Percentiles rank a stretch among this genome's conserved stretches.
Conservation (phyloP, 2,888 invertebrate species). For the Alloplasta piceator region DNA sequence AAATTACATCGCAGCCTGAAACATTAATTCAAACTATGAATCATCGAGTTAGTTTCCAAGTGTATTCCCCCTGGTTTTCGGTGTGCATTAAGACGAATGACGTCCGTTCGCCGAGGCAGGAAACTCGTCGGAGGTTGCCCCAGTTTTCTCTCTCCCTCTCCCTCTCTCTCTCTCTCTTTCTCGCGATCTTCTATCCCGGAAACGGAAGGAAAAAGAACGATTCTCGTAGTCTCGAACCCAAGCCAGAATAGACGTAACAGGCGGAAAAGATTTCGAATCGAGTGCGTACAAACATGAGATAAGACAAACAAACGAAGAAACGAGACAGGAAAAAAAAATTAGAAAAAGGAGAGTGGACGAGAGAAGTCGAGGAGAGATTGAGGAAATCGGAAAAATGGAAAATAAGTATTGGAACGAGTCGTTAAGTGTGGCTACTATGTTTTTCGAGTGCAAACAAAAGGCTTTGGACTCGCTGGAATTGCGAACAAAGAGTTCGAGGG, state of each 20-base stretch:
- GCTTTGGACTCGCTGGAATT: slow-evolving; percentile 27
- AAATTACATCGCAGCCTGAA: neutral
- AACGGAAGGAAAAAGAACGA: neutral
- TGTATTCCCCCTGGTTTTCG: slow-evolving; percentile 13
- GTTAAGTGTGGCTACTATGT: slow-evolving; percentile 64
- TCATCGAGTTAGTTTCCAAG: slow-evolving; percentile 25
- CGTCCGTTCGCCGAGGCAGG: slow-evolving; percentile 29
- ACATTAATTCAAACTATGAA: slow-evolving; percentile 23
- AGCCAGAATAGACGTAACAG: neutral
- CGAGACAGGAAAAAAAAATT: neutral
- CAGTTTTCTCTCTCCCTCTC: neutral
- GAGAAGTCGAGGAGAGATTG: neutral
- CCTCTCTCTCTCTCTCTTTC: neutral
- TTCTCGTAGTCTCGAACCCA: neutral
- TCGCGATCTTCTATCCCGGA: neutral
- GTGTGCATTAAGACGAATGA: slow-evolving; percentile 36
- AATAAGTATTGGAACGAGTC: slow-evolving; percentile 43
- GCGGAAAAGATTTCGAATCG: neutral
- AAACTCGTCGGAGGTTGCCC: neutral
- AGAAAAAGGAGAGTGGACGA: neutral
- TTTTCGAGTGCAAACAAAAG: slow-evolving; percentile 64
- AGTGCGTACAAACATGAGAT: neutral
- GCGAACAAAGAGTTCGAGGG: slow-evolving; percentile 29
- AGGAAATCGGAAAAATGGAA: slow-evolving; percentile 29
- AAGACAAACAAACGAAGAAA: neutral